Percentiles rank a stretch among this genome's conserved stretches.
phyloP scores from a whole-genome alignment of 2,797 vertebrate species.

The Busarellus nigricollis region DNA sequence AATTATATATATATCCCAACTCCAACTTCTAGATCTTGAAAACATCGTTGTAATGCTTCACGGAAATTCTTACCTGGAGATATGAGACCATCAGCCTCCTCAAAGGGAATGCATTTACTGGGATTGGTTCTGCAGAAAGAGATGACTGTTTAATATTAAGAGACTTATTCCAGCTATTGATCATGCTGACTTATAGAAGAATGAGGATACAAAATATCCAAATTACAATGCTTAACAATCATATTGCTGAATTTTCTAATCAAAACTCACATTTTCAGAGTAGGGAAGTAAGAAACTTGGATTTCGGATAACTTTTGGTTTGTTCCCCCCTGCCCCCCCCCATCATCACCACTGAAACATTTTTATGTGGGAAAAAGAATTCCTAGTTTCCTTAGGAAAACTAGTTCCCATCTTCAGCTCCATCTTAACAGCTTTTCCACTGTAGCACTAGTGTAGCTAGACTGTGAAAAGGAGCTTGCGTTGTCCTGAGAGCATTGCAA shows the following conservation, averaged over 20 bases:
- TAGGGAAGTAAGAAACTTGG: neutral
- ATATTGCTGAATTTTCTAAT: neutral
- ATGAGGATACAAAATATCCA: accelerated
- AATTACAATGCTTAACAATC: neutral
- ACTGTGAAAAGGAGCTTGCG: neutral
- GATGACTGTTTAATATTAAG: neutral
- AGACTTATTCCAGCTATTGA: neutral
- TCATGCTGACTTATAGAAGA: neutral
- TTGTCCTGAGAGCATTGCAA: neutral
- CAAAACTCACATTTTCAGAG: neutral
- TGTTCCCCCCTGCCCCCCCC: neutral
- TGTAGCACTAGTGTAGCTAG: accelerated
- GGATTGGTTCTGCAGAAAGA: neutral
- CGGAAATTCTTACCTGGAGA: neutral
- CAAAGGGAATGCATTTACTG: neutral
- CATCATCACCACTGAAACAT: neutral
- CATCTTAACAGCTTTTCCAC: neutral
- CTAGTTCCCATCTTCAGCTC: neutral
- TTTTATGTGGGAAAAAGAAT: neutral
- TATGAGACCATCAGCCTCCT: neutral
- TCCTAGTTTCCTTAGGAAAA: neutral
- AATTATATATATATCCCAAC: neutral
- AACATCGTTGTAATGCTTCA: neutral
- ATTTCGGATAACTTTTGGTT: neutral
- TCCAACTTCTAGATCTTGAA: neutral